phyloP scores from a whole-genome alignment of 2,113 vertebrate genomes.

The Urocitellus parryii region DNA sequence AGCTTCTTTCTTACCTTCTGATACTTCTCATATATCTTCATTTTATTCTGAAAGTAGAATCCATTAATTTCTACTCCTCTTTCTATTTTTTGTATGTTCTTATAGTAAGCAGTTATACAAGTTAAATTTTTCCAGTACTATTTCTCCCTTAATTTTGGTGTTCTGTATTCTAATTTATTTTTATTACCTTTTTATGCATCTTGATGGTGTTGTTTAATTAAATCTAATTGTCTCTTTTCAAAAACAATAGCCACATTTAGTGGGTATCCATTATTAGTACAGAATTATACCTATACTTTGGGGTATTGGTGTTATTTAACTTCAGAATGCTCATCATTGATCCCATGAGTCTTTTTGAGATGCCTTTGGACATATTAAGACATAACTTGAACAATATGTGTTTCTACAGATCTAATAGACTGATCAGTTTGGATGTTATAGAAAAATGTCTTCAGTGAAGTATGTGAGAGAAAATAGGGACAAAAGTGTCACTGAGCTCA shows the following conservation, averaged over 20 bases:
- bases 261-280: background rate
- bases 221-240: conserved; percentile 58
- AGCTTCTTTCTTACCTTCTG: background rate
- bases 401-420: background rate
- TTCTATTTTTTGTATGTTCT: background rate
- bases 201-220: conserved; percentile 58
- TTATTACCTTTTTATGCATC: conserved; percentile 1
- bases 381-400: background rate
- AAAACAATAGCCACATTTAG: background rate
- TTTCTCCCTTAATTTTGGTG: background rate
- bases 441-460: background rate
- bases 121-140: background rate
- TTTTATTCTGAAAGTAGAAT: conserved; percentile 8
- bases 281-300: background rate
- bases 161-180: conserved; percentile 56
- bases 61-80: background rate
- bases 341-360: background rate
- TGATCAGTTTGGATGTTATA: background rate
- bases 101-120: conserved; percentile 14
- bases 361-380: background rate
- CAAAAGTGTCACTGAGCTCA: background rate
- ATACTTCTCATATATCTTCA: background rate
- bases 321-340: background rate
- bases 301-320: background rate
- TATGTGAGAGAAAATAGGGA: background rate